phyloP scores from a whole-genome alignment of 2,888 invertebrate genomes.

The Aspidiotus destructor region DNA sequence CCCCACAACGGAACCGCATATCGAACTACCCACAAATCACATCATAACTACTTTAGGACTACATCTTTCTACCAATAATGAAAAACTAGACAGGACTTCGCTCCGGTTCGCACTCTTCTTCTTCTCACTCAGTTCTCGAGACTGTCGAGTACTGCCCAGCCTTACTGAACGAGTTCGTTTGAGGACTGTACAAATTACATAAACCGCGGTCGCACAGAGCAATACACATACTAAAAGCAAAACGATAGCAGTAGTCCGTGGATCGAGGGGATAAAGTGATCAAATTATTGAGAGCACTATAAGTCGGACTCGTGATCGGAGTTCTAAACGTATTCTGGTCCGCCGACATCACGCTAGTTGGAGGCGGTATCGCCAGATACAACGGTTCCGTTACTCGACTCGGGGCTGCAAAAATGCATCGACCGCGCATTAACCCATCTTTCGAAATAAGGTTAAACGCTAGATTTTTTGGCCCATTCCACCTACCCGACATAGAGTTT shows the following conservation, averaged over 20 bases:
- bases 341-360: slow-evolving; percentile 5
- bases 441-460: no score
- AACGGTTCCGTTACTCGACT: slow-evolving; percentile 29
- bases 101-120: no score
- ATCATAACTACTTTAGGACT: no score
- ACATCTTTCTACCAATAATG: no score
- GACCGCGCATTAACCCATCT: background rate
- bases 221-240: slow-evolving; percentile 21
- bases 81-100: no score
- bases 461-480: background rate
- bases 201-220: no score
- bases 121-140: no score
- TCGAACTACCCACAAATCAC: no score
- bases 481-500: background rate
- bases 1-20: no score
- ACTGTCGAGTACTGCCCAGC: no score
- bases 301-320: slow-evolving; percentile 17
- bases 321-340: slow-evolving; percentile 17
- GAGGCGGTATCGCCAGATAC: slow-evolving; percentile 23
- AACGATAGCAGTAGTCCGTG: slow-evolving; percentile 24
- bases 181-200: no score
- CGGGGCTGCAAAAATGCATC: slow-evolving; percentile 19
- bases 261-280: slow-evolving; percentile 13
- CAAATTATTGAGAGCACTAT: slow-evolving; percentile 12
- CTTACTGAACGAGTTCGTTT: no score